These are phyloP conservation scores for Glareola pratincola DNA, from an alignment of 2,113 vertebrate genomes.

Conservation along the genomic window DNA sequence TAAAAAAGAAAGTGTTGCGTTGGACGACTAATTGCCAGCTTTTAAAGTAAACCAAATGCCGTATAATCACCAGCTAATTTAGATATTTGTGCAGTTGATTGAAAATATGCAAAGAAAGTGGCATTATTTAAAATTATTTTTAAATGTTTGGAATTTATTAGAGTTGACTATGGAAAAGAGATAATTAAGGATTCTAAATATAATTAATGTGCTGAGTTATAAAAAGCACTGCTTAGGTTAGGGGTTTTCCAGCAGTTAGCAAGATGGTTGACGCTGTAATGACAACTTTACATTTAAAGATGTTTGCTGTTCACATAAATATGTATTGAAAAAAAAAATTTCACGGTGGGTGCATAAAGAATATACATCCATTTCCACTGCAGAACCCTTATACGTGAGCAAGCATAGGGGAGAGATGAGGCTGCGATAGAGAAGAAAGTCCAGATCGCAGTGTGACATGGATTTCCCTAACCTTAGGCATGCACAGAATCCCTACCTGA, in stretches of 20 bases:
- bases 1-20: background rate
- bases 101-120: constrained; percentile 61
- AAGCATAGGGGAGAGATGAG: background rate
- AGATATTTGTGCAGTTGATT: constrained; percentile 57
- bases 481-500: background rate
- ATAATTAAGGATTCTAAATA: constrained; percentile 63
- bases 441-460: background rate
- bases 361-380: background rate
- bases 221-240: constrained; percentile 54
- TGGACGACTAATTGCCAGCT: background rate
- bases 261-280: constrained; percentile 30
- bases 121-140: constrained; percentile 58
- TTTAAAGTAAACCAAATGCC: background rate
- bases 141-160: constrained; percentile 56
- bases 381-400: background rate
- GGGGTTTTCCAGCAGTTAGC: constrained; percentile 50
- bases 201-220: constrained; percentile 57
- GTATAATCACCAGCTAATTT: constrained; percentile 45
- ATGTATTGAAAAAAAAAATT: constrained; percentile 43
- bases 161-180: constrained; percentile 27
- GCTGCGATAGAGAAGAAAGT: background rate
- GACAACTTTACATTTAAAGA: constrained; percentile 35
- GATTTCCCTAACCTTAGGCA: background rate
- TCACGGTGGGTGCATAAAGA: background rate
- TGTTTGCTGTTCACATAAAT: constrained; percentile 44